Evolutionary conservation across 2,797 vertebrate genomes (phyloP), one percentile per base, ranked within the genome.

Genomic region (Microctenopoma steveboyesi): DNA sequence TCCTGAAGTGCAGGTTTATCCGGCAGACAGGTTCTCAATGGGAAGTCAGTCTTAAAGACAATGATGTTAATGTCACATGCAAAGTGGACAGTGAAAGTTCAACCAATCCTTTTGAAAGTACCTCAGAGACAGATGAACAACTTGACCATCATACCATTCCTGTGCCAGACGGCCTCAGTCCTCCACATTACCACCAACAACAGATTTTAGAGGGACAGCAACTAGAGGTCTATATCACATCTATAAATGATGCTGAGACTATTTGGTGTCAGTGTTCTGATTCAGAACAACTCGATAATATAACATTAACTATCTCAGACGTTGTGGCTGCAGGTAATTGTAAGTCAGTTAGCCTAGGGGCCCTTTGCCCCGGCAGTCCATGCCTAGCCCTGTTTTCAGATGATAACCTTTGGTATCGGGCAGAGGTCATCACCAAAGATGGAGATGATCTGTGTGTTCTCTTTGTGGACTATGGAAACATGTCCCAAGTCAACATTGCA

Each of bases 401-500:
- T 5, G 95, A 97, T 73, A 83, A 91, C 0, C 90, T 88, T 59
- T 95, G 95, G 92, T 96, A 96, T 72, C 95, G 98, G 74, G 96
- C 95, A 49, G 70, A 95, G 54, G 80, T 98, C 50, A 90, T 83
- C 0, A 72, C 74, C 1, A 73, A 89, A 73, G 85, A 92, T 13
- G 86, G 72, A 50, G 82, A 87, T 15, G 45, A 67, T 0, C 2
- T 95, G 0, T 92, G 88, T 0, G 87, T 98, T 74, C 82, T 93
- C 47, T 95, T 96, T 7, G 86, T 98, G 39, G 98, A 99, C 89
- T 97, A 97, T 0, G 97, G 97, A 76, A 97, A 95, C 7, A 64
- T 91, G 48, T 94, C 95, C 45, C 74, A 85, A 16, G 86, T 95
- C 48, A 85, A 76, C 16, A 4, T 89, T 12, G 85, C 87, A 35